Evolutionary conservation across 2,888 invertebrate genomes (phyloP).

Genomic region (Meloe dianella): DNA sequence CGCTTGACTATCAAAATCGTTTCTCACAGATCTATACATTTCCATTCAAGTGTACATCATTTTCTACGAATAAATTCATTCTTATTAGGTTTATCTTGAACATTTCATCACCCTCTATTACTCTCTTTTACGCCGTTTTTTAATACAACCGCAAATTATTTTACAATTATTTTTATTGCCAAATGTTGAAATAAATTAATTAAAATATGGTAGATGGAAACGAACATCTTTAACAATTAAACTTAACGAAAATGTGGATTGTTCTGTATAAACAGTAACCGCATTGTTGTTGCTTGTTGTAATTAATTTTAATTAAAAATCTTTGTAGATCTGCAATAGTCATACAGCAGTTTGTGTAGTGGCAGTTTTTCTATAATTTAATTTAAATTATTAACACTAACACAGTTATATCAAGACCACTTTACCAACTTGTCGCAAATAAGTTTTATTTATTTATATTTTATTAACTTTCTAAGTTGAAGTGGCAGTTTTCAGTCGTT

Average conservation of each 20-base stretch:
- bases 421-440: not conserved
- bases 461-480: not conserved
- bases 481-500: not conserved
- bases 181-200: not conserved
- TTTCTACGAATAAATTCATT: not conserved
- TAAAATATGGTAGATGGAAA: not conserved
- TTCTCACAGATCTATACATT: not conserved
- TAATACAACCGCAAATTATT: not conserved
- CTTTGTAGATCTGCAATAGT: not conserved
- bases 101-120: not conserved
- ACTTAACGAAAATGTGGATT: not conserved
- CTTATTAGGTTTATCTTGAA: not conserved
- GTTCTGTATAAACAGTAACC: not conserved
- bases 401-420: not conserved
- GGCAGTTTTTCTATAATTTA: not conserved
- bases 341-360: not conserved
- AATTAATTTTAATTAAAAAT: conserved; percentile 1
- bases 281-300: conserved; percentile 6
- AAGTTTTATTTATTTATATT: not conserved
- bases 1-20: not conserved
- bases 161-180: not conserved
- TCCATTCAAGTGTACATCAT: not conserved
- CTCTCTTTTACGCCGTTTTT: not conserved
- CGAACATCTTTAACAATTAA: not conserved
- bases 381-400: not conserved